Percentiles rank a stretch among this genome's conserved stretches.
phyloP scores from a whole-genome alignment of 1,140 invertebrate genomes.

The Papilio polytes region DNA sequence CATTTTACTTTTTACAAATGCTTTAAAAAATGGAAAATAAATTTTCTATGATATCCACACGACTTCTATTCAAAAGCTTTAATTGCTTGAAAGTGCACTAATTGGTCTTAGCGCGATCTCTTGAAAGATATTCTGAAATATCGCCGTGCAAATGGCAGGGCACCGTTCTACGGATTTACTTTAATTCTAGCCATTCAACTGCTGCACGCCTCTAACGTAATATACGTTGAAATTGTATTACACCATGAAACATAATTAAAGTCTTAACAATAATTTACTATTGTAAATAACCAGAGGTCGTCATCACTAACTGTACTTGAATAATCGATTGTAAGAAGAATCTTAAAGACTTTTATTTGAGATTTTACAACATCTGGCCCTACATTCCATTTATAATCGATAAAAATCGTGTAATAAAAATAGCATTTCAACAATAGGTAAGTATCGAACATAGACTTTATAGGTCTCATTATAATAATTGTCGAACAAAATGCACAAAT shows the following conservation, averaged over 20 bases:
- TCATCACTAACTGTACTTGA: too few species aligned
- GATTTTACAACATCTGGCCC: too few species aligned
- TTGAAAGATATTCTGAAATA: slow-evolving; percentile 34
- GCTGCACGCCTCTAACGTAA: background rate
- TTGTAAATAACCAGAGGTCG: background rate
- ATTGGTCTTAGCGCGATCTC: slow-evolving; percentile 34
- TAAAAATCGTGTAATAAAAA: too few species aligned
- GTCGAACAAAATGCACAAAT: background rate
- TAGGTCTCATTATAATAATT: slow-evolving; percentile 4
- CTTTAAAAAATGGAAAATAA: background rate
- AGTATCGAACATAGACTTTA: background rate
- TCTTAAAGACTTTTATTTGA: too few species aligned
- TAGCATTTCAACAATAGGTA: background rate
- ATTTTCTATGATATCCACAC: slow-evolving; percentile 2
- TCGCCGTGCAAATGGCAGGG: slow-evolving; percentile 15
- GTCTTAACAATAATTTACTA: background rate
- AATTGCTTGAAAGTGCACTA: slow-evolving; percentile 34
- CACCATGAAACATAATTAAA: background rate
- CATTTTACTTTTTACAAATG: background rate
- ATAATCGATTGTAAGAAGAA: too few species aligned
- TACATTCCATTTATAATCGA: too few species aligned
- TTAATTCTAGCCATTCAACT: slow-evolving; percentile 4
- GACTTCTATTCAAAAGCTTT: slow-evolving; percentile 19
- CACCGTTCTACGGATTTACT: background rate
- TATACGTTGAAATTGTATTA: background rate